These are phyloP conservation scores for Prunella fulvescens DNA, from an alignment of 2,113 vertebrate species.

Conservation along the genomic window DNA sequence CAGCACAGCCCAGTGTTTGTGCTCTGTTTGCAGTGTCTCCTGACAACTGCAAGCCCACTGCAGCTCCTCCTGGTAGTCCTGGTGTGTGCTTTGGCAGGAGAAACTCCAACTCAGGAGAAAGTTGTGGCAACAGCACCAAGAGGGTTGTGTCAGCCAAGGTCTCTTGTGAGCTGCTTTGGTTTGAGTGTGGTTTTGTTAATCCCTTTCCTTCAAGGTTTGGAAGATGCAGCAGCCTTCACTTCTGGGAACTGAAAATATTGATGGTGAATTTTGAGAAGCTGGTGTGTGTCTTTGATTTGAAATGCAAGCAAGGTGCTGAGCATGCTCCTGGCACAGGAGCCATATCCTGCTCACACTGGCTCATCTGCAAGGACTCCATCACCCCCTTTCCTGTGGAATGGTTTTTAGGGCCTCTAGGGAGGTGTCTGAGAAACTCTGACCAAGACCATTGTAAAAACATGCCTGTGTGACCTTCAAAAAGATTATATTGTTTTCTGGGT, in stretches of 20 bases:
- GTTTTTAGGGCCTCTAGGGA: neutral
- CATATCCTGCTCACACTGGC: neutral
- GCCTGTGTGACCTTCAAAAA: neutral
- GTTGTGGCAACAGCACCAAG: neutral
- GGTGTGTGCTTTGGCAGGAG: neutral
- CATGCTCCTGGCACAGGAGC: neutral
- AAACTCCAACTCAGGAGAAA: neutral
- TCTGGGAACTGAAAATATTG: neutral
- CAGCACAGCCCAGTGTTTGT: conserved; percentile 12
- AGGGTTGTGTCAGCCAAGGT: neutral
- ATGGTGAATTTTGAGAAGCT: neutral
- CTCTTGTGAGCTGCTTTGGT: neutral
- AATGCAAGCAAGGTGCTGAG: neutral
- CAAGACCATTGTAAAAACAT: neutral
- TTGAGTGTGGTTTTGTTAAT: neutral
- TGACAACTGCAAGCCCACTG: conserved; percentile 27
- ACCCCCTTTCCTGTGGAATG: neutral
- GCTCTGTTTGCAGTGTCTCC: conserved; percentile 47
- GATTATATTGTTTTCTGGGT: neutral
- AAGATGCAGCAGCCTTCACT: neutral
- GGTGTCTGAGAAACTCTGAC: neutral
- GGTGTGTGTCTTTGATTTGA: neutral
- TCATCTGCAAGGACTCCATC: neutral
- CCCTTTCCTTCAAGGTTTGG: neutral
- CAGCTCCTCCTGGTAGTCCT: conserved; percentile 11